A percentile compares a stretch with the other conserved stretches of the same genome.
These are phyloP conservation scores for Aurelia aurita complex sp. Pacific DNA, from an alignment of 30 jellyfish, hydroid and myxozoan genomes.

Conservation along the genomic window DNA sequence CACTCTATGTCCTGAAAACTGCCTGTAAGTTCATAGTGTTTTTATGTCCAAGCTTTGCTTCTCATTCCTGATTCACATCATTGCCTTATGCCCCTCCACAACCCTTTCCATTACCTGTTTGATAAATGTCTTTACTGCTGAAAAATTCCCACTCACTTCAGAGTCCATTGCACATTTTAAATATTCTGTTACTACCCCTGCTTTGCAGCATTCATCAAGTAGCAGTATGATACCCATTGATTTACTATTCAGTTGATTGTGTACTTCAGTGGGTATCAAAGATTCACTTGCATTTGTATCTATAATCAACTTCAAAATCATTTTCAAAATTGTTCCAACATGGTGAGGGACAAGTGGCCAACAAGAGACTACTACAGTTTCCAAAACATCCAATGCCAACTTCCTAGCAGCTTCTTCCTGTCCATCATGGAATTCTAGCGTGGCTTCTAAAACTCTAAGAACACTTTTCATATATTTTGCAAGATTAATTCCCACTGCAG, in stretches of 20 bases:
- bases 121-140: slow-evolving; percentile 15
- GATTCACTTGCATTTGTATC: slow-evolving; percentile 34
- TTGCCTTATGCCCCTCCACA: no score
- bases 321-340: slow-evolving; percentile 42
- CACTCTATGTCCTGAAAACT: no score
- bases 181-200: slow-evolving; percentile 23
- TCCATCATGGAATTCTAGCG: slow-evolving; percentile 45
- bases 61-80: no score
- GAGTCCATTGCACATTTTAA: slow-evolving; percentile 23
- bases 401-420: slow-evolving; percentile 41
- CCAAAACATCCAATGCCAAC: slow-evolving; percentile 25
- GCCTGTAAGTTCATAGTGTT: no score
- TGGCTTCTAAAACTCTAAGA: neutral
- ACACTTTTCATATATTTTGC: slow-evolving; percentile 39
- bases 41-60: no score
- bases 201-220: slow-evolving; percentile 53
- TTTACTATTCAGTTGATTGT: neutral
- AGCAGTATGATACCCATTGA: slow-evolving; percentile 4
- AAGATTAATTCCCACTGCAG: slow-evolving; percentile 49
- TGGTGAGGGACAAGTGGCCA: slow-evolving; percentile 59
- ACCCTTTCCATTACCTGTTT: slow-evolving; percentile 8
- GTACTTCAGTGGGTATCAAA: slow-evolving; percentile 9
- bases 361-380: slow-evolving; percentile 13
- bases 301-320: slow-evolving; percentile 19
- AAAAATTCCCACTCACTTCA: slow-evolving; percentile 12